Percentiles rank a stretch among this genome's conserved stretches.
Conservation (phyloP, 2,797 vertebrate genomes). For the Spatula clypeata region DNA sequence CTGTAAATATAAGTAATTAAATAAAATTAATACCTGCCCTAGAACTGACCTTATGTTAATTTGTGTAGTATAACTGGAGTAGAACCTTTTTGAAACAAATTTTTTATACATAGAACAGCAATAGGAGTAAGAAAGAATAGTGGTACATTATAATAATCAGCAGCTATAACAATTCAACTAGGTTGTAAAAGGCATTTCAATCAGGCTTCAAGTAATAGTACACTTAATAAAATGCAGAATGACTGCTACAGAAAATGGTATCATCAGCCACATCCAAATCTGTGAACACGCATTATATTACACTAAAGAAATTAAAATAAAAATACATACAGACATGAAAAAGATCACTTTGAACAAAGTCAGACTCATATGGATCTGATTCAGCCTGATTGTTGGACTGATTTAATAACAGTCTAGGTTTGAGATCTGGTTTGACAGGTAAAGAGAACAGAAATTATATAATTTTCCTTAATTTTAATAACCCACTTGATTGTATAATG, state of each 20-base stretch:
- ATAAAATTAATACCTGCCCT: neutral
- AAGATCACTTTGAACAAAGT: neutral
- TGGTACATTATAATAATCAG: neutral
- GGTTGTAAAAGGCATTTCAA: neutral
- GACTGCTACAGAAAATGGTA: neutral
- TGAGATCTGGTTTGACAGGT: neutral
- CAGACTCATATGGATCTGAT: neutral
- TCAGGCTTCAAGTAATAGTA: neutral
- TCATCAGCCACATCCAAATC: neutral
- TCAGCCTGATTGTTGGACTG: neutral
- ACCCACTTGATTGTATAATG: neutral
- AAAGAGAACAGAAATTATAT: neutral
- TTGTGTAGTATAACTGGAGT: neutral
- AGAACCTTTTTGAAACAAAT: neutral
- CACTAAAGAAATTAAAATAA: neutral
- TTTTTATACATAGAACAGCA: neutral
- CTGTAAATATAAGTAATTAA: neutral
- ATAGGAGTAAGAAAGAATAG: neutral
- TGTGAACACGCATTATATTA: neutral
- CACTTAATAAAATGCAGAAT: neutral
- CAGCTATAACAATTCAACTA: neutral
- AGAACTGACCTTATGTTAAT: neutral
- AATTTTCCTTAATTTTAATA: neutral
- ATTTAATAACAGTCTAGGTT: neutral
- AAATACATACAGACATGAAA: neutral